Conservation (phyloP, 2,797 vertebrate species). For the Syngnathus rostellatus region DNA sequence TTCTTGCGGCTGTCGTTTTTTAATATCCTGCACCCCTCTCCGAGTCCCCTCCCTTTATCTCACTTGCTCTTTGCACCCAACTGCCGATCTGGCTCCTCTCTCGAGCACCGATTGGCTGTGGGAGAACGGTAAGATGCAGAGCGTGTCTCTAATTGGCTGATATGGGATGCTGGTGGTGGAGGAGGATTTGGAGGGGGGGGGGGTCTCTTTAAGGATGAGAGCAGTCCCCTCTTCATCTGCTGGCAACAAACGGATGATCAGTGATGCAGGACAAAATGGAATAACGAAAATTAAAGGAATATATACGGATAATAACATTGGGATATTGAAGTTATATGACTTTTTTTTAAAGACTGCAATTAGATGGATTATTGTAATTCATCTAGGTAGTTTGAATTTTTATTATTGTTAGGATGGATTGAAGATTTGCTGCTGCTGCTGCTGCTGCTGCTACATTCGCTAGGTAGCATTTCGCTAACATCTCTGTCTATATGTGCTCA, state of each 20-base stretch:
- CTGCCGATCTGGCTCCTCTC: conserved; percentile 37
- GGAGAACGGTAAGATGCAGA: conserved; percentile 31
- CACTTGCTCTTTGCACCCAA: conserved; percentile 35
- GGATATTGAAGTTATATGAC: conserved; percentile 28
- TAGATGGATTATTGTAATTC: conserved; percentile 12
- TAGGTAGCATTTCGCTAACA: conserved; percentile 26
- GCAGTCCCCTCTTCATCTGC: conserved; percentile 33
- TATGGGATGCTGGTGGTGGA: conserved; percentile 31
- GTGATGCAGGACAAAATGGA: conserved; percentile 16
- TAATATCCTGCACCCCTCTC: conserved; percentile 19
- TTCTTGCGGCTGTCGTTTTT: conserved; percentile 42
- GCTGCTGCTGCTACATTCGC: conserved; percentile 41
- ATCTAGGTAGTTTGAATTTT: conserved; percentile 21
- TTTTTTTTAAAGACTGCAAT: conserved; percentile 12
- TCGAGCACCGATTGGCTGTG: conserved; percentile 62
- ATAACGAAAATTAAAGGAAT: conserved; percentile 18
- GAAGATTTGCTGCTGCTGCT: conserved; percentile 39
- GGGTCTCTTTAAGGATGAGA: conserved; percentile 48
- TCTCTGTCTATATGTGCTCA: conserved; percentile 21
- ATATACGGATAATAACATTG: conserved; percentile 16
- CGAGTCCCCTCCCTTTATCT: conserved; percentile 29
- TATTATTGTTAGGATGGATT: conserved; percentile 36
- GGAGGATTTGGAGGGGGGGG: conserved; percentile 37
- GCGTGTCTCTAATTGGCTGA: conserved; percentile 37
- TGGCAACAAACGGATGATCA: conserved; percentile 28